Percentiles rank a stretch among this genome's conserved stretches.
Evolutionary conservation across 2,888 invertebrate species (phyloP).

Genomic region (Chymomyza caudatula): DNA sequence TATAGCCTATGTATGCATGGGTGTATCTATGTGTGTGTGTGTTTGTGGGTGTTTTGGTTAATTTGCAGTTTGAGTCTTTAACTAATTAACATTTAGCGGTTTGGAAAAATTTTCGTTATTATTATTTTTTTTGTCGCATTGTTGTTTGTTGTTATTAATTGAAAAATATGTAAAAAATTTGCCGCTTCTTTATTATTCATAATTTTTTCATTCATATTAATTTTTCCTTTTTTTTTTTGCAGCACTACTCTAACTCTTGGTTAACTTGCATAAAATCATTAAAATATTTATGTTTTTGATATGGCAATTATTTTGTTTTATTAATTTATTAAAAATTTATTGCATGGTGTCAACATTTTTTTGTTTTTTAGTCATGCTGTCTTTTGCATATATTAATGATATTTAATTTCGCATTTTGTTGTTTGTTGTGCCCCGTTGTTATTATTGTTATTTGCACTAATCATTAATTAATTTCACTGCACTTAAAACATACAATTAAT

Average conservation of each 20-base stretch:
- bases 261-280: slow-evolving; percentile 61
- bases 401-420: slow-evolving; percentile 56
- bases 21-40: too few relatives aligned
- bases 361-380: slow-evolving; percentile 30
- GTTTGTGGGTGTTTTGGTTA: slow-evolving; percentile 34
- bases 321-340: slow-evolving; percentile 56
- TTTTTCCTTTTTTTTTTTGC: slow-evolving; percentile 40
- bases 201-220: slow-evolving; percentile 33
- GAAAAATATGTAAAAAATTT: slow-evolving; percentile 59
- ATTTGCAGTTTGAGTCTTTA: slow-evolving; percentile 65
- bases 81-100: slow-evolving; percentile 76
- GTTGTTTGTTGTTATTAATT: slow-evolving; percentile 52
- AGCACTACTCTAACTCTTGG: slow-evolving; percentile 40
- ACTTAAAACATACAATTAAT: slow-evolving; percentile 67
- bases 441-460: slow-evolving; percentile 52
- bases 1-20: slow-evolving; percentile 16
- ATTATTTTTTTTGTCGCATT: slow-evolving; percentile 21
- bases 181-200: slow-evolving; percentile 63
- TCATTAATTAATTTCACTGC: slow-evolving; percentile 68
- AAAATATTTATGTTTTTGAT: slow-evolving; percentile 48
- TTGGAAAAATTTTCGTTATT: slow-evolving; percentile 44
- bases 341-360: slow-evolving; percentile 39
- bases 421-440: slow-evolving; percentile 25
- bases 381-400: slow-evolving; percentile 41
- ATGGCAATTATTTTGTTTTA: slow-evolving; percentile 24